Percentiles rank a stretch among this genome's conserved stretches.
Evolutionary conservation across 2,888 invertebrate species (phyloP).

Genomic region (Pyralis farinalis): DNA sequence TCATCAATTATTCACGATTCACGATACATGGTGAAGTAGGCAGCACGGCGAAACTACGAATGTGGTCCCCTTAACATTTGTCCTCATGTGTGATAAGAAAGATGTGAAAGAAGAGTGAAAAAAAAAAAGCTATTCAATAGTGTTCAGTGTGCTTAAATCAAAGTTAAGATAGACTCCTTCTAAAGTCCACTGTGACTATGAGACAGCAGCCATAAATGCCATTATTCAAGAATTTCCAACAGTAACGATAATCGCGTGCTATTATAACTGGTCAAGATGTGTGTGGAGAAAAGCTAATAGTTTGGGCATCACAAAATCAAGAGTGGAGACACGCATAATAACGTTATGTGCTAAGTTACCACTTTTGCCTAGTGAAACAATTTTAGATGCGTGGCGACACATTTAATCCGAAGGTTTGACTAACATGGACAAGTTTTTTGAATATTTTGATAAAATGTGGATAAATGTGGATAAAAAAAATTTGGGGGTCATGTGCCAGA

Average conservation of each 20-base stretch:
- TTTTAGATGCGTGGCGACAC: no score
- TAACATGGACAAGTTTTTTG: no score
- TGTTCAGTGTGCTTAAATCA: slow-evolving; percentile 4
- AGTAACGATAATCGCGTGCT: neutral
- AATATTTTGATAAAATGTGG: no score
- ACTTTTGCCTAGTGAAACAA: no score
- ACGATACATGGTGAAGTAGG: slow-evolving; percentile 1
- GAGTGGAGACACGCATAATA: slow-evolving; percentile 8
- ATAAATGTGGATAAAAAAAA: no score
- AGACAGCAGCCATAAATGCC: neutral
- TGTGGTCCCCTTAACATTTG: slow-evolving; percentile 2
- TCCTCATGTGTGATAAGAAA: neutral
- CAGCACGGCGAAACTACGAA: slow-evolving; percentile 3
- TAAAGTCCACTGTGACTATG: slow-evolving; percentile 1
- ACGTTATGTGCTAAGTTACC: slow-evolving; percentile 3
- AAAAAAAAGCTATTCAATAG: slow-evolving; percentile 2
- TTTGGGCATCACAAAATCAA: slow-evolving; percentile 7
- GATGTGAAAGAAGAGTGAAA: neutral
- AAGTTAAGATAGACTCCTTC: slow-evolving; percentile 3
- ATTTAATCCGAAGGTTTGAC: no score
- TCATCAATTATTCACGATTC: neutral
- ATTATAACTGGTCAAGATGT: slow-evolving; percentile 6
- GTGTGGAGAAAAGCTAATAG: slow-evolving; percentile 8
- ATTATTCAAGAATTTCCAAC: no score
- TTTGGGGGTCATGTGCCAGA: no score